A percentile compares a stretch with the other conserved stretches of the same genome.
Conservation (phyloP, 1,140 invertebrate genomes). For the Cyrtorhinus lividipennis region DNA sequence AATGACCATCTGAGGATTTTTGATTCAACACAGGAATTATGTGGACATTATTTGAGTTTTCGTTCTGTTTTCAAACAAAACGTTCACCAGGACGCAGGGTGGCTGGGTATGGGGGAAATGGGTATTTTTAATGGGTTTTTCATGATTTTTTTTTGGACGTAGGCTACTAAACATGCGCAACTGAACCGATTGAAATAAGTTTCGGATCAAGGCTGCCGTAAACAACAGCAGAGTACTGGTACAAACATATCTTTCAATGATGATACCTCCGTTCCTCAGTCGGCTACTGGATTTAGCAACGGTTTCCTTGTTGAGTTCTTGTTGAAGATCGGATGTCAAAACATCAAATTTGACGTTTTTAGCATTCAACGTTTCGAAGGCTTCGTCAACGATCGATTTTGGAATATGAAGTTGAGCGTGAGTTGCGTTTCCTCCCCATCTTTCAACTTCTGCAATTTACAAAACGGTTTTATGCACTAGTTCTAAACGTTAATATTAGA, state of each 20-base stretch:
- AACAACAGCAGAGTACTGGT: background rate
- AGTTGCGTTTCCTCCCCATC: background rate
- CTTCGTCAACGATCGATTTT: background rate
- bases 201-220: background rate
- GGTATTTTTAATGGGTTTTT: too few species aligned
- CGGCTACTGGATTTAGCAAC: background rate
- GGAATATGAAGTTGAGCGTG: background rate
- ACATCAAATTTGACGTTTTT: background rate
- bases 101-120: too few species aligned
- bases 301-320: background rate
- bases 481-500: background rate
- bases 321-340: background rate
- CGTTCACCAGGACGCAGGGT: too few species aligned
- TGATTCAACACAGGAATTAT: background rate
- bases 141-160: too few species aligned
- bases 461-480: background rate
- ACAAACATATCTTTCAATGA: background rate
- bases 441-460: background rate
- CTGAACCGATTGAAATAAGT: too few species aligned
- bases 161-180: too few species aligned
- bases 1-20: conserved; percentile 37
- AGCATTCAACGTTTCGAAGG: background rate
- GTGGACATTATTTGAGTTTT: background rate
- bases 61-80: too few species aligned
- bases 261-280: background rate